Conservation (phyloP, 2,888 invertebrate species). For the Keiferia lycopersicella region DNA sequence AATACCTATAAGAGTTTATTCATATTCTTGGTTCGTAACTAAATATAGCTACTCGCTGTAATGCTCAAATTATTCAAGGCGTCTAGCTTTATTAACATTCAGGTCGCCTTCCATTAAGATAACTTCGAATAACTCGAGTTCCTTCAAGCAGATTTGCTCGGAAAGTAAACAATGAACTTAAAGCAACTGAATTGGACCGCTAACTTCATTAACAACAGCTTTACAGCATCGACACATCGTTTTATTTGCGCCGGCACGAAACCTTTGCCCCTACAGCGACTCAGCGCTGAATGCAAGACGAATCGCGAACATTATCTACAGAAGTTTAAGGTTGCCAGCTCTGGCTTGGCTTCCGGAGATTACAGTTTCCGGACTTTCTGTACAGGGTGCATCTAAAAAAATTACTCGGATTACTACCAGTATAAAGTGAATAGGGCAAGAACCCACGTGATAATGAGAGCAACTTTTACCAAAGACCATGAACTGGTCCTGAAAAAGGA, state of each 20-base stretch:
- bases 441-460: no score
- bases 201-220: conserved; percentile 18
- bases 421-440: no score
- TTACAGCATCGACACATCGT: conserved; percentile 31
- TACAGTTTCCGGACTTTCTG: no score
- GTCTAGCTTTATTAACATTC: not conserved
- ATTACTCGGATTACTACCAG: no score
- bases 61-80: no score
- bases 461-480: no score
- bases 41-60: no score
- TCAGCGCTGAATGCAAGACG: conserved; percentile 57
- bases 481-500: no score
- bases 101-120: conserved; percentile 1
- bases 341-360: no score
- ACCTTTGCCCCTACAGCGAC: conserved; percentile 40
- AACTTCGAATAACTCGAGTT: not conserved
- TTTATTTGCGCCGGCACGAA: conserved; percentile 47
- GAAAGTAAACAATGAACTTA: conserved; percentile 13
- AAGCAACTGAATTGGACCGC: conserved; percentile 11
- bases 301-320: conserved; percentile 63
- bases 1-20: no score
- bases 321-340: conserved; percentile 25
- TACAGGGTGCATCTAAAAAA: no score
- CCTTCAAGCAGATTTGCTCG: not conserved
- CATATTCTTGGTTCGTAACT: no score